Evolutionary conservation across 2,797 vertebrate genomes (phyloP).

Genomic region (Clarias fuscus): DNA sequence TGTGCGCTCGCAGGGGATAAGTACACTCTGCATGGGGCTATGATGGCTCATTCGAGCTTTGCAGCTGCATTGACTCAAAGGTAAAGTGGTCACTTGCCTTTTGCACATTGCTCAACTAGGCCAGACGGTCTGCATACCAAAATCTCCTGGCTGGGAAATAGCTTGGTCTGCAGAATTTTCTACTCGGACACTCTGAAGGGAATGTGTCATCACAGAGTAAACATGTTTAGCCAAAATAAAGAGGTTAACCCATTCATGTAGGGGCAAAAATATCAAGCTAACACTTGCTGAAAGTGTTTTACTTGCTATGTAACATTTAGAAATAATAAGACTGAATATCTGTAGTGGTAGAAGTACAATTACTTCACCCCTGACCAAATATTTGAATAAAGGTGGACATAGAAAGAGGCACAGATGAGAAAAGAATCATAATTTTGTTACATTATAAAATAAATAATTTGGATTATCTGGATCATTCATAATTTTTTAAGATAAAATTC

Average conservation of each 20-base stretch:
- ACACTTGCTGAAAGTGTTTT: background rate
- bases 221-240: background rate
- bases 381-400: background rate
- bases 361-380: background rate
- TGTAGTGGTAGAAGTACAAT: too few species aligned
- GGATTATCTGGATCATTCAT: too few species aligned
- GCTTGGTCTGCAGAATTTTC: background rate
- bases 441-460: background rate
- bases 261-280: background rate
- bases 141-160: background rate
- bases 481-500: background rate
- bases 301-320: background rate
- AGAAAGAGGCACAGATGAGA: background rate
- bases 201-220: conserved; percentile 1
- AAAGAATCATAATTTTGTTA: background rate
- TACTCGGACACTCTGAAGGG: background rate
- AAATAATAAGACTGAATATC: background rate
- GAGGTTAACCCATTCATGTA: background rate
- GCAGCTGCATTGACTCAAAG: conserved; percentile 17
- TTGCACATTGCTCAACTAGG: conserved; percentile 38
- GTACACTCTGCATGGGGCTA: conserved; percentile 19
- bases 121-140: conserved; percentile 29
- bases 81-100: conserved; percentile 38
- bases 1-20: conserved; percentile 23
- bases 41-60: conserved; percentile 16